Evolutionary conservation across 2,888 invertebrate genomes (phyloP), one percentile per base, ranked within the genome.

Genomic region (Tillus elongatus): DNA sequence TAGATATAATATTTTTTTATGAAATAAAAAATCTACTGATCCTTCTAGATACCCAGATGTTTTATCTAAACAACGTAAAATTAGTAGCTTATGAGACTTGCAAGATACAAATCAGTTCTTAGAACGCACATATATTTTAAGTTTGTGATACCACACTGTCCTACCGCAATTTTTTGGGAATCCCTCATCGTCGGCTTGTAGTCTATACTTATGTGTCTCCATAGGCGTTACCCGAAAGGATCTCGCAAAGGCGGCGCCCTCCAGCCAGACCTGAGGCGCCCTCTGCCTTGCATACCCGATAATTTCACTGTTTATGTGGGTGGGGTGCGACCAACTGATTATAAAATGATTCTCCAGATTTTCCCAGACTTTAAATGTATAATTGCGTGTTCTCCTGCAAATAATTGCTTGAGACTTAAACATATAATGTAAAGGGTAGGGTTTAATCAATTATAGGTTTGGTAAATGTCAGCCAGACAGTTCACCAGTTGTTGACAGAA

Each of bases 161-260:
- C n/a, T n/a, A n/a, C n/a, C n/a, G n/a, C n/a, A n/a, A n/a, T n/a
- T n/a, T n/a, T n/a, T n/a, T n/a, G n/a, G n/a, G n/a, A n/a, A n/a
- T n/a, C n/a, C n/a, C n/a, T n/a, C n/a, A n/a, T 32, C 36, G 49
- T 53, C 54, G 54, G 54, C 54, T 50, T 53, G 52, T 43, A 56
- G 54, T 50, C 61, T 63, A 60, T 63, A 62, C 59, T 62, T 62
- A 62, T 50, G 53, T 57, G 59, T 59, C 60, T 58, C 61, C 58
- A 59, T 56, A 60, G 58, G 60, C 59, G 59, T 55, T 57, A 47
- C 55, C 57, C 50, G 47, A 46, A 51, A 58, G 62, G 61, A 58
- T 51, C 56, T 53, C 56, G 58, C 52, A 53, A 47, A 53, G 61
- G 54, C 56, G 57, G 53, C 53, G 55, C 50, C 57, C 55, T 52